Evolutionary conservation across 2,888 invertebrate species (phyloP), one percentile per base, ranked within the genome.

Genomic region (Globia sparganii): DNA sequence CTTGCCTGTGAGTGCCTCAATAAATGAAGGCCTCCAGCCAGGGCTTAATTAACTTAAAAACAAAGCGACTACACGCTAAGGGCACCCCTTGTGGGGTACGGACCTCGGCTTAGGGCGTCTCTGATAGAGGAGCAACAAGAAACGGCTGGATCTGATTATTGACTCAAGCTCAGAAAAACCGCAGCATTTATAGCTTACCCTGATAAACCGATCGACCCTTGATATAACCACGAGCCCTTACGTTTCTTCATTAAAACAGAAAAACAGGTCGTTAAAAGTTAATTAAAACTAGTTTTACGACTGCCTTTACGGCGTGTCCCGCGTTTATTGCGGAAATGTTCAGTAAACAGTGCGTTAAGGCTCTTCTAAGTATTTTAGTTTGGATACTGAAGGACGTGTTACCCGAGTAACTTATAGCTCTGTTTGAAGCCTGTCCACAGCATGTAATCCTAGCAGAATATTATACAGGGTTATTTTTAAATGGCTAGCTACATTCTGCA

Each of bases 261-360:
- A 77, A 77, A 78, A 40, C 31, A 25, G 18, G 18, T 69, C 15
- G 37, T 65, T 37, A 31, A 43, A 69, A 75, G 76, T 58, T 68
- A 68, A 80, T 80, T 69, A 37, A 81, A 76, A 69, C 49, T 56
- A 46, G 21, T 46, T 46, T 46, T 65, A 65, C 43, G 25, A 49
- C n/a, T 37, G 53, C 59, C 65, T 31, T 75, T 37, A 75, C 4
- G 58, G 9, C 4, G 11, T 28, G 59, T 56, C 21, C 13, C 13
- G 8, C 34, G 40, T 75, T 65, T 53, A 75, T 46, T 69, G 21
- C 25, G 3, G 9, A 5, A 53, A 34, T 37, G 58, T 43, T 59
- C 62, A 18, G 37, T 37, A 65, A 80, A 75, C 75, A 40, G 79
- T n/a, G 6, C 28, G 56, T 37, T 40, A 49, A n/a, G n/a, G 49